A percentile compares a stretch with the other conserved stretches of the same genome.
These are phyloP conservation scores for Rhynchomys soricoides DNA, from an alignment of 2,113 vertebrate species.

Conservation along the genomic window DNA sequence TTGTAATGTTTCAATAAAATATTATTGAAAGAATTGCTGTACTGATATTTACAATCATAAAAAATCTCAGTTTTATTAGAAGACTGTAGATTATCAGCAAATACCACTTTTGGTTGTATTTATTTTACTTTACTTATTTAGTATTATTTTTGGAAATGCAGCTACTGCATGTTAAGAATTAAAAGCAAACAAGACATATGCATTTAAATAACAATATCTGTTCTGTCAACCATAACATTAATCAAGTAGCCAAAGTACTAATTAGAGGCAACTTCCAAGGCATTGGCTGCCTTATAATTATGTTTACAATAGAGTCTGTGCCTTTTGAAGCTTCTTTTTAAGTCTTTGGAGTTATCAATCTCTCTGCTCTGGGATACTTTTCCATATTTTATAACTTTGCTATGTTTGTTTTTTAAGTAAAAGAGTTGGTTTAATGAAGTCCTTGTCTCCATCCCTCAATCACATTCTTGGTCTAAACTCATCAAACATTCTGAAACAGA, in stretches of 20 bases:
- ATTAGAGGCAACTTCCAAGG: neutral
- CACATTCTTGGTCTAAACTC: neutral
- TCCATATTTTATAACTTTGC: neutral
- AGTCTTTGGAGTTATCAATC: neutral
- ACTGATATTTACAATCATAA: neutral
- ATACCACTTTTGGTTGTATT: neutral
- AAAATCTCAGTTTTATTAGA: neutral
- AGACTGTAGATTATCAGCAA: neutral
- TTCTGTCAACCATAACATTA: constrained; percentile 8
- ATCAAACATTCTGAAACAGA: constrained; percentile 23
- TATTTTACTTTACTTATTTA: neutral
- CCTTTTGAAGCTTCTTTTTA: constrained; percentile 29
- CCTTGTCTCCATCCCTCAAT: neutral
- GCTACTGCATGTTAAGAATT: neutral
- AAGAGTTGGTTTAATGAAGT: neutral
- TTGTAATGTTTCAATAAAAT: neutral
- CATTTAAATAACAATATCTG: constrained; percentile 7
- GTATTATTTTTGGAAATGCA: constrained; percentile 10
- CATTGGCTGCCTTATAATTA: constrained; percentile 40
- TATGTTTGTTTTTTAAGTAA: neutral
- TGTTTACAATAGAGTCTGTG: neutral
- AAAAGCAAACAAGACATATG: neutral
- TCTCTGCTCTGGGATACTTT: neutral
- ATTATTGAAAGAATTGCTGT: neutral
- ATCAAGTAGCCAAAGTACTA: constrained; percentile 37